phyloP scores from a whole-genome alignment of 37 sponge, comb jelly and placozoan species.

The Cladorhizidae sp. region DNA sequence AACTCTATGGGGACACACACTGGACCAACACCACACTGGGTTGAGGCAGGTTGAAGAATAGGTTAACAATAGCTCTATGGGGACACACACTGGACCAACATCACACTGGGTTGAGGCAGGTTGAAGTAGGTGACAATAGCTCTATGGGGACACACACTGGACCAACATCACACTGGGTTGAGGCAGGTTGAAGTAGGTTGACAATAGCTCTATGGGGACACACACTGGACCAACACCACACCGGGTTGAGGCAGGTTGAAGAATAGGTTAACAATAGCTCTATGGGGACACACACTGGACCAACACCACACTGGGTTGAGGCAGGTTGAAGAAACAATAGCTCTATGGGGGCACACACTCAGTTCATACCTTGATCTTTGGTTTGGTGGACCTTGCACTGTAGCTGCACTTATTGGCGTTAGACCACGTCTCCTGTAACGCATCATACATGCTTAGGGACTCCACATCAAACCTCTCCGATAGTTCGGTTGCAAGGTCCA shows the following conservation, averaged over 20 bases:
- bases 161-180: no score
- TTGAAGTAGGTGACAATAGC: no score
- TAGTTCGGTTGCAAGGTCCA: conserved; percentile 39
- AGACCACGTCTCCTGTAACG: conserved; percentile 45
- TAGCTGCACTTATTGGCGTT: conserved; percentile 12
- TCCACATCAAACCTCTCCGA: conserved; percentile 32
- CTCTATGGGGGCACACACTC: no score
- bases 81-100: no score
- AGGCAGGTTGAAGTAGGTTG: neutral
- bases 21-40: neutral
- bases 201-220: neutral
- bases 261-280: no score
- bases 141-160: neutral
- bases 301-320: neutral
- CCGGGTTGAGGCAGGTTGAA: no score
- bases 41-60: neutral
- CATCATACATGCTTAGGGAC: conserved; percentile 36
- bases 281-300: neutral
- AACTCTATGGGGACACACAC: neutral
- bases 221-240: no score
- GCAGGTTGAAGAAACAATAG: no score
- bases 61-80: neutral
- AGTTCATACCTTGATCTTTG: neutral
- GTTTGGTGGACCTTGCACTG: neutral
- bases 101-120: no score